phyloP scores from a whole-genome alignment of 2,797 vertebrate genomes.

The Alfaro cultratus region DNA sequence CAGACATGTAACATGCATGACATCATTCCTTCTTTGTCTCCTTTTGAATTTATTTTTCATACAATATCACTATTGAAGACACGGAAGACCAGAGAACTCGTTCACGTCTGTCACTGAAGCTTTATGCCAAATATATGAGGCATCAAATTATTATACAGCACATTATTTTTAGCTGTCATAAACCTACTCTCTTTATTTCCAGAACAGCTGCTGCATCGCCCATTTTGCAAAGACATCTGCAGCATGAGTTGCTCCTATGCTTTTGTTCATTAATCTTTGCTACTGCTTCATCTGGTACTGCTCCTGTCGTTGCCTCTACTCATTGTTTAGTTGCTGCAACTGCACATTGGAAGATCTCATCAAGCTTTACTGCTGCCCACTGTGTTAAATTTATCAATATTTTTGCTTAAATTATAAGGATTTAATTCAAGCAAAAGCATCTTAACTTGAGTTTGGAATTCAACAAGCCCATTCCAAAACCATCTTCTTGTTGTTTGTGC shows the following conservation, averaged over 20 bases:
- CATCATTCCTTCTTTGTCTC: not conserved
- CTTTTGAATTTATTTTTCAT: not conserved
- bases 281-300: not conserved
- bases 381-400: not conserved
- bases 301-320: conserved; percentile 1
- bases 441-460: not conserved
- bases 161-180: not conserved
- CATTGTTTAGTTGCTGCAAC: not conserved
- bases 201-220: not conserved
- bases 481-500: not conserved
- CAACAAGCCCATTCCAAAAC: not conserved
- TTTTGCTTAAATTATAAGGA: not conserved
- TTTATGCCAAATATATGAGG: not conserved
- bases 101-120: not conserved
- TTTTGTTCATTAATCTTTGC: conserved; percentile 1
- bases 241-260: not conserved
- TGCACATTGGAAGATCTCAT: not conserved
- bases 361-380: not conserved
- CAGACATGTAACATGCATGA: not conserved
- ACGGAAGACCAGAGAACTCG: not conserved
- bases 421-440: not conserved
- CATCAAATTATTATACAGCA: not conserved
- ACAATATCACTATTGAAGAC: not conserved
- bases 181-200: not conserved
- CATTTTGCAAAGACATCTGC: not conserved